Evolutionary conservation across 2,113 vertebrate genomes (phyloP).

Genomic region (Brienomyrus brachyistius): DNA sequence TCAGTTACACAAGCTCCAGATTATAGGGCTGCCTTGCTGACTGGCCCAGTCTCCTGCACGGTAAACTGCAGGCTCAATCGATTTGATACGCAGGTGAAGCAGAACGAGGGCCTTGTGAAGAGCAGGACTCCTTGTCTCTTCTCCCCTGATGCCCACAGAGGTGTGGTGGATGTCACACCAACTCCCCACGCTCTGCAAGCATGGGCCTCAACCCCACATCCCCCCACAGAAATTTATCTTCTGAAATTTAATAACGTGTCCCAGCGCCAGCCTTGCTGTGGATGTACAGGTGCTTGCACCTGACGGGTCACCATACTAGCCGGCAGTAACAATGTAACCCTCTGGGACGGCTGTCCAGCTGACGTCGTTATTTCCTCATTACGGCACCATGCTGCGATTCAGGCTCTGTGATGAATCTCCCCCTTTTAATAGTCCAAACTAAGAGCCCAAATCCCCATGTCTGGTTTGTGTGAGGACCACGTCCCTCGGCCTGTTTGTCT

Average conservation of each 20-base stretch:
- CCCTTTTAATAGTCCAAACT: neutral
- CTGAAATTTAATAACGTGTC: neutral
- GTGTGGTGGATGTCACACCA: neutral
- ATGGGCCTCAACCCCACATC: neutral
- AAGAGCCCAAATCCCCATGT: neutral
- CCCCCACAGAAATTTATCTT: neutral
- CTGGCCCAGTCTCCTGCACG: neutral
- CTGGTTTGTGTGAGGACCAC: neutral
- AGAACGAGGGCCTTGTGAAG: neutral
- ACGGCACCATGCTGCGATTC: neutral
- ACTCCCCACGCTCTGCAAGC: neutral
- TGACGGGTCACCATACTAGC: neutral
- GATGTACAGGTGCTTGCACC: neutral
- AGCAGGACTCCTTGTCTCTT: neutral
- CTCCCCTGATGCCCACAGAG: neutral
- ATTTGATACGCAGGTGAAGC: neutral
- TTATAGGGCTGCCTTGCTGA: neutral
- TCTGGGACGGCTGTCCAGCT: neutral
- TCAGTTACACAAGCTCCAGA: neutral
- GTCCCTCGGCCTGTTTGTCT: neutral
- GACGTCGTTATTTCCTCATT: neutral
- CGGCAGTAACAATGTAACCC: neutral
- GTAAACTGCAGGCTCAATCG: neutral
- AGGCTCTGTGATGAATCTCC: neutral
- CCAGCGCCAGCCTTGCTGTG: neutral